phyloP scores from a whole-genome alignment of 2,797 vertebrate genomes.

The Synanceia verrucosa region DNA sequence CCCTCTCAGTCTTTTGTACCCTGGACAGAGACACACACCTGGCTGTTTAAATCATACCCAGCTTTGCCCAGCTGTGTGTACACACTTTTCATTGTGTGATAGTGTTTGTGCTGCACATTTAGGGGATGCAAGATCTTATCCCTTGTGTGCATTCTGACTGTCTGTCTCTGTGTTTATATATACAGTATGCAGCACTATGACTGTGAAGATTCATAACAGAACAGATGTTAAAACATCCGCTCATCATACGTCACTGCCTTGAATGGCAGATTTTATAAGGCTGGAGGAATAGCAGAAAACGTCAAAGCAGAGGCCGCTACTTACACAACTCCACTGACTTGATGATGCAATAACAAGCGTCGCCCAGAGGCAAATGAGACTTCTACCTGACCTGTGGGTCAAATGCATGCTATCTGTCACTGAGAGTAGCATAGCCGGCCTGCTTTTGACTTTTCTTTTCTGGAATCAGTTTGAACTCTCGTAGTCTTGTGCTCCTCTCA shows the following conservation, averaged over 20 bases:
- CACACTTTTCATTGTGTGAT: constrained; percentile 5
- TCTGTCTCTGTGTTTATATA: neutral
- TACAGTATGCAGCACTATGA: neutral
- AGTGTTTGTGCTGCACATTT: constrained; percentile 45
- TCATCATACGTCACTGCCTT: neutral
- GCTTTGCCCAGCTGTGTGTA: constrained; percentile 5
- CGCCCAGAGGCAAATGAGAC: constrained; percentile 27
- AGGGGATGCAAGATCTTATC: constrained; percentile 30
- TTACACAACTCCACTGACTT: constrained; percentile 38
- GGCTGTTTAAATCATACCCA: constrained; percentile 42
- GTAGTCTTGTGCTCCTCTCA: neutral
- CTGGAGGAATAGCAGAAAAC: constrained; percentile 2
- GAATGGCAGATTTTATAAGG: neutral
- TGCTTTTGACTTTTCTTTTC: neutral
- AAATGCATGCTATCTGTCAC: constrained; percentile 38
- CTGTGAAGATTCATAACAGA: neutral
- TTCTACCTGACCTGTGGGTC: constrained; percentile 42
- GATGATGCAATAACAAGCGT: constrained; percentile 44
- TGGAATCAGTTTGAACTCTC: neutral
- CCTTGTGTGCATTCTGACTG: neutral
- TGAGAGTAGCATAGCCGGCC: neutral
- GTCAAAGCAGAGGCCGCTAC: constrained; percentile 25
- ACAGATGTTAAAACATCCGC: neutral
- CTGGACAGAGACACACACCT: constrained; percentile 43
- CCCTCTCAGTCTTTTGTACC: constrained; percentile 20